Evolutionary conservation across 2,797 vertebrate species (phyloP), one percentile per base, ranked within the genome.

Genomic region (Heliangelus exortis): DNA sequence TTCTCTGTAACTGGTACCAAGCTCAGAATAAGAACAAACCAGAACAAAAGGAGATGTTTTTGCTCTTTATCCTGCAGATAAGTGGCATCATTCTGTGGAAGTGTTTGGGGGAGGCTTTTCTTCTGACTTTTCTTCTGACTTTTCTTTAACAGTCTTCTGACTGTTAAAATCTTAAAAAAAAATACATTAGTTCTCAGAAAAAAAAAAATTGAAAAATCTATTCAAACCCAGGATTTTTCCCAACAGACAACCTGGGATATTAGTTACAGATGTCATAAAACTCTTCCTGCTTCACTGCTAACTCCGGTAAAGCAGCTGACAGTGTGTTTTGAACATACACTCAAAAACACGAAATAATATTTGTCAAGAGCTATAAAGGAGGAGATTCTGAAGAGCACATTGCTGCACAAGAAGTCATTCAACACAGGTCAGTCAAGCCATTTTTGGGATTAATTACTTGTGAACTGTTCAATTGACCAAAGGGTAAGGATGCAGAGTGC

Each of bases 291-390:
- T 68, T 85, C 78, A 67, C 31, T 82, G 21, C 33, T 63, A 68
- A 54, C 51, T 36, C 66, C 15, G 88, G 16, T 47, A 65, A 84
- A 74, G 29, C 53, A 33, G 11, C 1, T 84, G 59, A 77, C 48
- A 1, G 2, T 8, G 16, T 53, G 39, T 67, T 95, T 93, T 87
- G 65, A 90, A 85, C 53, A 77, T 21, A 36, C 14, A 26, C 39
- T 65, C 41, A 45, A 43, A 89, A 87, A 62, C 29, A 77, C 69
- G 75, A 92, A 93, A 82, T 65, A 94, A 68, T 62, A 83, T 77
- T 87, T 93, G 84, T 84, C 75, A 90, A 51, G 3, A 80, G 75
- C 25, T 93, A 21, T 58, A 78, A 80, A 92, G 39, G 3, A 68
- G 34, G 6, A 87, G 68, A 94, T 69, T 94, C 81, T 89, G 57